These are phyloP conservation scores for Meriones unguiculatus DNA, from an alignment of 2,113 vertebrate species.

Conservation along the genomic window DNA sequence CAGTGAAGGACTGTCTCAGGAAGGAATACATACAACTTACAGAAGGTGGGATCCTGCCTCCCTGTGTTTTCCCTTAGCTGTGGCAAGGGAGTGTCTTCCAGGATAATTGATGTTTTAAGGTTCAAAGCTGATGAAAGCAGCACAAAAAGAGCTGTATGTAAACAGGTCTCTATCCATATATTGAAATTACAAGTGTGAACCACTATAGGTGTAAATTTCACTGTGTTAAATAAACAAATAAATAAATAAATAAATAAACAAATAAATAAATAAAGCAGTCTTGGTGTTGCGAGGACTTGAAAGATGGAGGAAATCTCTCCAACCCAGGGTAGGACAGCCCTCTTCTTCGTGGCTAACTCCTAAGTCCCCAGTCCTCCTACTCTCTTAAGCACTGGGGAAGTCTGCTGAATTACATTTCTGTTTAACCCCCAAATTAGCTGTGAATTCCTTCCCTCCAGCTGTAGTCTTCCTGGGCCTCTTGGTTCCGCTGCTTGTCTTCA, in stretches of 20 bases:
- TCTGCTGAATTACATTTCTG: conserved; percentile 40
- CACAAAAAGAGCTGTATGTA: not conserved
- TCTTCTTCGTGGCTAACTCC: not conserved
- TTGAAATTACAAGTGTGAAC: not conserved
- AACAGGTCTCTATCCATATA: not conserved
- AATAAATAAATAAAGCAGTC: not conserved
- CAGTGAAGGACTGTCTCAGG: not conserved
- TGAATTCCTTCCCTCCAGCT: conserved; percentile 55
- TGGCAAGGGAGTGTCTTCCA: not conserved
- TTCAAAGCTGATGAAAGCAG: not conserved
- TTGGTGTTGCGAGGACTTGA: not conserved
- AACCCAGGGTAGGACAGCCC: not conserved
- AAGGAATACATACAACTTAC: not conserved
- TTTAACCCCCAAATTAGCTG: conserved; percentile 53
- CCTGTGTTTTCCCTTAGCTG: not conserved
- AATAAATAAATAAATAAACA: not conserved
- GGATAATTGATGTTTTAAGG: conserved; percentile 3
- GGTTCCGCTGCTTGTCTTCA: conserved; percentile 37
- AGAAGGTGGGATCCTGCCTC: not conserved
- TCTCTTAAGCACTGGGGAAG: not conserved
- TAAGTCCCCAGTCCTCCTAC: not conserved
- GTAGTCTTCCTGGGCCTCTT: conserved; percentile 27
- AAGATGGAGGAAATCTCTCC: not conserved
- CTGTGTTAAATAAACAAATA: not conserved
- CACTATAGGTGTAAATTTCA: not conserved